Percentiles rank a stretch among this genome's conserved stretches.
Evolutionary conservation across 1,140 invertebrate genomes (phyloP).

Genomic region (Tachypleus tridentatus): DNA sequence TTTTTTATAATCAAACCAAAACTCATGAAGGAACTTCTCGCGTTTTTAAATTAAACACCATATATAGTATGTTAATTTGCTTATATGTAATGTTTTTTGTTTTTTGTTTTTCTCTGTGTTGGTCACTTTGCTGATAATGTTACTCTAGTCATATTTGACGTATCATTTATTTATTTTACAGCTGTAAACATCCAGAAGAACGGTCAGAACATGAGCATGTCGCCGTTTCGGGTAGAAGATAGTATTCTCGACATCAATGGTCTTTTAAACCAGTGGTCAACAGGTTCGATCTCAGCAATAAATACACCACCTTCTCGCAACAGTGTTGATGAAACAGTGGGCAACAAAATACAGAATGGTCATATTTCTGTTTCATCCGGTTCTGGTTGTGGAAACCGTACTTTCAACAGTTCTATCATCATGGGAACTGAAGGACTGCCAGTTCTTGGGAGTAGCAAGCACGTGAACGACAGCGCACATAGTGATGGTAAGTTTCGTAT

Average conservation of each 20-base stretch:
- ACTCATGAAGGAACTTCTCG: no score
- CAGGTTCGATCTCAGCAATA: not conserved
- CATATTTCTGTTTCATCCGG: slow-evolving; percentile 15
- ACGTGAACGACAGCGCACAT: slow-evolving; percentile 24
- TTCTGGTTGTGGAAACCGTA: not conserved
- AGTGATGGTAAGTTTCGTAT: slow-evolving; percentile 22
- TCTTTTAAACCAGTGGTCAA: slow-evolving; percentile 28
- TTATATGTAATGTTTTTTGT: no score
- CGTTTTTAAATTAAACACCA: no score
- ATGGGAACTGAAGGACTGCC: not conserved
- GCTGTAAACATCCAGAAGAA: no score
- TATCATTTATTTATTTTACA: no score
- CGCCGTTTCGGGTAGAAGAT: slow-evolving; percentile 14
- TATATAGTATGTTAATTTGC: no score
- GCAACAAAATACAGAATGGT: not conserved
- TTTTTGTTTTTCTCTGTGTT: no score
- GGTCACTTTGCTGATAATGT: no score
- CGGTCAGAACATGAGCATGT: no score
- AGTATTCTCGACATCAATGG: slow-evolving; percentile 27
- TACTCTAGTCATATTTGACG: no score
- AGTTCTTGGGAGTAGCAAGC: slow-evolving; percentile 18
- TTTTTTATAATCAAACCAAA: no score
- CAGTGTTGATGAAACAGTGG: not conserved
- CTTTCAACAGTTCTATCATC: not conserved
- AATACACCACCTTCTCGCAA: slow-evolving; percentile 6